These are phyloP conservation scores for Endomychus coccineus DNA, from an alignment of 2,888 invertebrate genomes.

Conservation along the genomic window DNA sequence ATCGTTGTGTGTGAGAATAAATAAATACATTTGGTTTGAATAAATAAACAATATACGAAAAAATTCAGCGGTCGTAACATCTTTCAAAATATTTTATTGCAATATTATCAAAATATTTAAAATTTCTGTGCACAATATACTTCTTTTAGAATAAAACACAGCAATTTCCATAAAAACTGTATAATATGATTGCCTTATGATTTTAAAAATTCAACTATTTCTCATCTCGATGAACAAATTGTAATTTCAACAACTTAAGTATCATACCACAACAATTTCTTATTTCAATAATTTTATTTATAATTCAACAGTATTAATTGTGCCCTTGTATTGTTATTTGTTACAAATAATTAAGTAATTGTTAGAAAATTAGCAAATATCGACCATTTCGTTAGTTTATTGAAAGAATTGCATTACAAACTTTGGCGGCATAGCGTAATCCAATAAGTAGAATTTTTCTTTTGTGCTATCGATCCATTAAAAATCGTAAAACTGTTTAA, in stretches of 20 bases:
- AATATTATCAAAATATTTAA: constrained; percentile 44
- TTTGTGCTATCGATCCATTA: too few species aligned
- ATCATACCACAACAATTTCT: constrained; percentile 38
- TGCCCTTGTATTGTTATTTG: constrained; percentile 42
- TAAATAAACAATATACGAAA: constrained; percentile 8
- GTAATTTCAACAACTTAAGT: constrained; percentile 37
- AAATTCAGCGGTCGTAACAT: constrained; percentile 21
- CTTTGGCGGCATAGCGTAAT: too few species aligned
- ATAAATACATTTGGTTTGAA: too few species aligned
- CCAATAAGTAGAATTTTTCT: too few species aligned
- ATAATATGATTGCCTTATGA: constrained; percentile 41
- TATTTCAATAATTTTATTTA: constrained; percentile 34
- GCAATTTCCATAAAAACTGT: constrained; percentile 40
- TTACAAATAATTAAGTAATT: constrained; percentile 18
- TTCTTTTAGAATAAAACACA: constrained; percentile 43
- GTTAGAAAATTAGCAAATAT: constrained; percentile 21
- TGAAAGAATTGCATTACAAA: too few species aligned
- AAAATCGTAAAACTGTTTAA: too few species aligned
- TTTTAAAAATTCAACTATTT: constrained; percentile 33
- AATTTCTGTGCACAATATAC: constrained; percentile 35
- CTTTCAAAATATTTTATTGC: constrained; percentile 36
- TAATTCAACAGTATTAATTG: constrained; percentile 39
- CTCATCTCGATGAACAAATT: constrained; percentile 32
- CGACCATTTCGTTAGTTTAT: constrained; percentile 20
- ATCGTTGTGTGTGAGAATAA: constrained; percentile 20